Evolutionary conservation across 2,888 invertebrate genomes (phyloP).

Genomic region (Tachina lurida): DNA sequence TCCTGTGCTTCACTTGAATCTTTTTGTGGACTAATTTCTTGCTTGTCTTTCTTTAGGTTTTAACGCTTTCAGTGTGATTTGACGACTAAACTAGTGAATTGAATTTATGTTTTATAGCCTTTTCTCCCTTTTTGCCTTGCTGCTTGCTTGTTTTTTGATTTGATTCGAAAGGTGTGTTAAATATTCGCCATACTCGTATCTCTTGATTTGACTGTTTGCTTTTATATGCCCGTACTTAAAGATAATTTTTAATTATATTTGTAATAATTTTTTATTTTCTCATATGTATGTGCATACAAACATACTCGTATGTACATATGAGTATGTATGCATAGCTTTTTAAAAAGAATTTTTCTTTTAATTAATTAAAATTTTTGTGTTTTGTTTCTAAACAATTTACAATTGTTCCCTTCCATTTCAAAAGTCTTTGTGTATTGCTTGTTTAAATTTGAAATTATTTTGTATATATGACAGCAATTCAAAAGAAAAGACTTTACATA

Average conservation of each 20-base stretch:
- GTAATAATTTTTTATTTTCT: not conserved
- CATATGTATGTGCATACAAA: too few species aligned
- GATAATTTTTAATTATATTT: constrained; percentile 47
- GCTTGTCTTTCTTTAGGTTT: constrained; percentile 12
- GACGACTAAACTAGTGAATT: constrained; percentile 41
- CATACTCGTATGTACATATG: not conserved
- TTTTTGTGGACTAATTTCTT: not conserved
- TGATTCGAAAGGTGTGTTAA: constrained; percentile 45
- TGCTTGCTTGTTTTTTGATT: constrained; percentile 27
- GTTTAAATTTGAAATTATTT: not conserved
- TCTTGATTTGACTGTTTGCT: constrained; percentile 13
- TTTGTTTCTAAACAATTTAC: constrained; percentile 8
- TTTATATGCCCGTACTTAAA: constrained; percentile 24
- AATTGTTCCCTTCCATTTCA: not conserved
- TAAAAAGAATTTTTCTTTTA: constrained; percentile 19
- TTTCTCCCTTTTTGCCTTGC: constrained; percentile 1
- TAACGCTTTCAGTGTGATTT: constrained; percentile 46
- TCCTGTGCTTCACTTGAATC: not conserved
- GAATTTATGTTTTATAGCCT: constrained; percentile 15
- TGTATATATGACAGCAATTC: not conserved
- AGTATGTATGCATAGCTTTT: not conserved
- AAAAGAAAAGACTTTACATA: too few species aligned
- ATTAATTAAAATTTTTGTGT: not conserved
- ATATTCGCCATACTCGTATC: constrained; percentile 18
- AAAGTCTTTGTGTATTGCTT: not conserved